Evolutionary conservation across 2,113 vertebrate genomes (phyloP), one percentile per base, ranked within the genome.

Genomic region (Dendrocopos noguchii): DNA sequence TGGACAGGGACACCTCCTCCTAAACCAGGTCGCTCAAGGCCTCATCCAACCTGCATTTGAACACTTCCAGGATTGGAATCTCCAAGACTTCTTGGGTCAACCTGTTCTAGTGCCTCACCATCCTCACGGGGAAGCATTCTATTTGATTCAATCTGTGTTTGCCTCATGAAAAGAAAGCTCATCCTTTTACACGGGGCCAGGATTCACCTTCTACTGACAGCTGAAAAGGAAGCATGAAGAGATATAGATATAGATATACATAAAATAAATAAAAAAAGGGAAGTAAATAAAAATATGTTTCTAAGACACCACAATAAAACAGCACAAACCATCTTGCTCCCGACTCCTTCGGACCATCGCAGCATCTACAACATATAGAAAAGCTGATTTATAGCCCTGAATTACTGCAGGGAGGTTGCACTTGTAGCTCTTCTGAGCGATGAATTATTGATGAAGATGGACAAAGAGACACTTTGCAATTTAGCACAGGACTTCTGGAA

Each of bases 361-460:
- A 55, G 81, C 84, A 24, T 9, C 33, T 33, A 47, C 36, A 76
- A 24, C 61, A 55, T 33, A 18, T 22, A 52, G 64, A 93, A 92
- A 82, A 91, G 28, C 19, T 16, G 63, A 87, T 92, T 88, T 87
- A 84, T 28, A 52, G 78, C 78, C 82, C 80, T 66, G 74, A 91
- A 88, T 70, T 50, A 72, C 83, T 10, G 17, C 17, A 11, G 78
- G 93, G 80, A 86, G 76, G 78, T 13, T 78, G 24, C 74, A 81
- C 88, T 95, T 61, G 72, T n/a, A 66, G 90, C 87, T 88, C 74
- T 86, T 42, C 4, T 1, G n/a, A 59, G 66, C 1, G 7, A 80
- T 79, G 86, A 71, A 76, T 91, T 94, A 96, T 94, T 93, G 50
- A 92, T 50, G 78, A 33, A 59, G 86, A 44, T 19, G 21, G 86